Evolutionary conservation across 2,888 invertebrate species (phyloP).

Genomic region (Chalcis sispes): DNA sequence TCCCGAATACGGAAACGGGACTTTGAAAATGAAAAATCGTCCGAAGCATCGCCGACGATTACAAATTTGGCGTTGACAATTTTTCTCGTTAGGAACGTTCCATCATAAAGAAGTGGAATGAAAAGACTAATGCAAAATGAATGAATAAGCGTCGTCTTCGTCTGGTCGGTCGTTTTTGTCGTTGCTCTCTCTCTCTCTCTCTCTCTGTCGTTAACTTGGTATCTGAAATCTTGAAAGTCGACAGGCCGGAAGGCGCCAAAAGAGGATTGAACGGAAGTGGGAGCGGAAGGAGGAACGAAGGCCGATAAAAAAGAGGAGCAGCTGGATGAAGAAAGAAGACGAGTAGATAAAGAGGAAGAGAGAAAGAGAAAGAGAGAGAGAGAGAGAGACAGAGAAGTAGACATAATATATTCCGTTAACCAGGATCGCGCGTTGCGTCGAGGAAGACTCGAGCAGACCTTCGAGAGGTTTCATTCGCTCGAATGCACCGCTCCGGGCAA

Average conservation of each 20-base stretch:
- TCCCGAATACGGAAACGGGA: no score
- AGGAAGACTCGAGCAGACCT: conserved; percentile 45
- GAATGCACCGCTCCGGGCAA: conserved; percentile 9
- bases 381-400: conserved; percentile 8
- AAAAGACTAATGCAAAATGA: conserved; percentile 52
- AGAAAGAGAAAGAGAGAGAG: not conserved
- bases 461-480: conserved; percentile 38
- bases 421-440: conserved; percentile 33
- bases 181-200: conserved; percentile 19
- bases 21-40: not conserved
- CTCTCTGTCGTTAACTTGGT: conserved; percentile 52
- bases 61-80: conserved; percentile 51
- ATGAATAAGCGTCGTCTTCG: conserved; percentile 43
- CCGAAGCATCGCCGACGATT: not conserved
- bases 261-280: conserved; percentile 48
- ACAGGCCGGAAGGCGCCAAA: conserved; percentile 46
- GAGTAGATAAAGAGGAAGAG: not conserved
- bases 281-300: conserved; percentile 24
- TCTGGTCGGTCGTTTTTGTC: conserved; percentile 20
- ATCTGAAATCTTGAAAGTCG: conserved; percentile 44
- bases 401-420: conserved; percentile 42
- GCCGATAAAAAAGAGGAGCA: conserved; percentile 47
- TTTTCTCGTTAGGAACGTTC: conserved; percentile 43
- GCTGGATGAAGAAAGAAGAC: not conserved
- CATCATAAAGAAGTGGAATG: conserved; percentile 23